phyloP scores from a whole-genome alignment of 2,797 vertebrate species.

The Epinephelus coioides region DNA sequence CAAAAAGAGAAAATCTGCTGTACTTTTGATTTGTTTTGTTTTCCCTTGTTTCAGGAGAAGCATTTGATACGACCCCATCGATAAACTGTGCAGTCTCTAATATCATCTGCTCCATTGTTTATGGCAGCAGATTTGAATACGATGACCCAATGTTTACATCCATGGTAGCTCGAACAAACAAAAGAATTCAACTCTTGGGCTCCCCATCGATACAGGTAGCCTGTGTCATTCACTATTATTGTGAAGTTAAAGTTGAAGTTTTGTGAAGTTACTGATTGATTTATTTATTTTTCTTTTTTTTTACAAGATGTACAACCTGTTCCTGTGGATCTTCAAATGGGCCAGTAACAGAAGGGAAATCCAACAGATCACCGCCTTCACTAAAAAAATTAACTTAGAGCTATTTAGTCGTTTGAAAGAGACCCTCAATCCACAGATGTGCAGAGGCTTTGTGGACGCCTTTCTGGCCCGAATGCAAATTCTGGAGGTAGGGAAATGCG shows the following conservation, averaged over 20 bases:
- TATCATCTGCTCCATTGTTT: conserved; percentile 66
- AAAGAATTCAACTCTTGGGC: background rate
- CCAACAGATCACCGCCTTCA: too few species aligned
- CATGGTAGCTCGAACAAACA: conserved; percentile 25
- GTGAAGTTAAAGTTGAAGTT: too few species aligned
- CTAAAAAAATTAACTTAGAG: fast-evolving
- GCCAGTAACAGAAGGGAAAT: background rate
- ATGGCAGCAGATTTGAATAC: conserved; percentile 63
- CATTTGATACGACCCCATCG: conserved; percentile 31
- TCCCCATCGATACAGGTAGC: conserved; percentile 29
- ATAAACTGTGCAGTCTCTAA: conserved; percentile 47
- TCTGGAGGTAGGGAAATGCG: conserved; percentile 40
- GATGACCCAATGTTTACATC: conserved; percentile 44
- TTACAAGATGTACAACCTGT: conserved; percentile 39
- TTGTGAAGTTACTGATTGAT: too few species aligned
- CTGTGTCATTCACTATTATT: too few species aligned
- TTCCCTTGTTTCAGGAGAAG: conserved; percentile 30
- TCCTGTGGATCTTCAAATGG: conserved; percentile 23
- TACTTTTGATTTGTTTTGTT: background rate
- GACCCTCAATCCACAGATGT: conserved; percentile 56
- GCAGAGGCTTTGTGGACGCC: conserved; percentile 60
- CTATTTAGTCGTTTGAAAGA: conserved; percentile 34
- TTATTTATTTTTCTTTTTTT: too few species aligned
- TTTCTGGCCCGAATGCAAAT: conserved; percentile 52
- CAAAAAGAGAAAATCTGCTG: too few species aligned